Evolutionary conservation across 2,888 invertebrate species (phyloP), one percentile per base, ranked within the genome.

Genomic region (Perithous albicinctus): DNA sequence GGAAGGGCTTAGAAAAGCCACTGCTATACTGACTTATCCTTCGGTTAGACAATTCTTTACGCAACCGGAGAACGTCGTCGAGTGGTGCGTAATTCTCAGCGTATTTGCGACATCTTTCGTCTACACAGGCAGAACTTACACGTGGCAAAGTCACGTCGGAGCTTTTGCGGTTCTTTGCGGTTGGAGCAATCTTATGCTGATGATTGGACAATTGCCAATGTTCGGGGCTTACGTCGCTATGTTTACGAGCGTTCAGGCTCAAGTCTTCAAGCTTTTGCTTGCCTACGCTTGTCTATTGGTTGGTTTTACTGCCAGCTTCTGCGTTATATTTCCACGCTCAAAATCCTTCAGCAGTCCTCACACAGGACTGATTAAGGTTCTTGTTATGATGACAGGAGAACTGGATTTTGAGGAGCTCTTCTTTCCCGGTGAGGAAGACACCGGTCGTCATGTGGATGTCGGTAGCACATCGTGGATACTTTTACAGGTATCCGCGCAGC

Each of bases 341-440:
- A 96, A 96, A 12, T 96, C 96, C 0, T 97, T 97, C 89, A 96
- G 96, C 10, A 97, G 97, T 92, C 97, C 97, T 0, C 96, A 97
- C 85, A 96, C 97, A 93, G 97, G 97, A 7, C 95, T 97, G 82
- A 97, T 97, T 79, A 96, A 97, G 1, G 97, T 97, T 3, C 92
- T 97, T 79, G 97, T 97, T 0, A 97, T 97, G 97, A 97, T 97
- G 97, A 97, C 97, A 6, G 97, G 97, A 0, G 97, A 97, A 91
- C 93, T 97, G 86, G 96, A 96, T 90, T 94, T 97, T 82, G 96
- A 96, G 89, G 94, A 97, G 74, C 92, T 97, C 61, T 94, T 97
- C 63, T 90, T 91, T 38, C 89, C 90, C 0, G 83, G 84, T 0
- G 96, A 96, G 87, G 96, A 96, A 89, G 95, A 95, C n/a, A 96